These are phyloP conservation scores for Dilophus febrilis DNA, from an alignment of 2,888 invertebrate species.

Conservation along the genomic window DNA sequence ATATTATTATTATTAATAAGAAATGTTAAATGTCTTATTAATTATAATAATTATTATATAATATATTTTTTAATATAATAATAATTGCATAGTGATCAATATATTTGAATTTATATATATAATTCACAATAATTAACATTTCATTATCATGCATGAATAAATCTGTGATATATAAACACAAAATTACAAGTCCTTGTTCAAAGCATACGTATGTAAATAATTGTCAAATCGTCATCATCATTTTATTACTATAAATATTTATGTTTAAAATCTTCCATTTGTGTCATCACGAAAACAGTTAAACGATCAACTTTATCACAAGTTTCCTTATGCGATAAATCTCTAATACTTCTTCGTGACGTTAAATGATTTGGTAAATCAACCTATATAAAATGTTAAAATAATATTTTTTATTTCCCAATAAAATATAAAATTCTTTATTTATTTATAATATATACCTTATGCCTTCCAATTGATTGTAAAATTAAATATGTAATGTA, in stretches of 20 bases:
- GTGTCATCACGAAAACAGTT: slow-evolving; percentile 23
- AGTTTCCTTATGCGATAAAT: slow-evolving; percentile 15
- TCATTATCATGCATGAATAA: too few relatives aligned
- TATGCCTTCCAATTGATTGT: slow-evolving; percentile 49
- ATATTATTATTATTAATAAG: too few relatives aligned
- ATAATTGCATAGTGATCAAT: too few relatives aligned
- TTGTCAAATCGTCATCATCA: too few relatives aligned
- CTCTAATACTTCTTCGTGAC: slow-evolving; percentile 16
- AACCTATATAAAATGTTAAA: slow-evolving; percentile 16
- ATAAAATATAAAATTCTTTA: slow-evolving; percentile 2
- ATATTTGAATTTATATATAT: too few relatives aligned
- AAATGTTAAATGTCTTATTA: too few relatives aligned
- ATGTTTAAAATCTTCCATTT: slow-evolving; percentile 25
- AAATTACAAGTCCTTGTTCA: too few relatives aligned
- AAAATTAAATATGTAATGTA: slow-evolving; percentile 47
- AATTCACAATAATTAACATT: too few relatives aligned
- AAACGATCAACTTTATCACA: slow-evolving; percentile 23
- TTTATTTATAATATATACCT: slow-evolving; percentile 28
- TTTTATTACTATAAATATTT: slow-evolving; percentile 16
- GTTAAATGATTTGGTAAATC: slow-evolving; percentile 29
- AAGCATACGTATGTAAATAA: too few relatives aligned
- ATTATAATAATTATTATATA: too few relatives aligned
- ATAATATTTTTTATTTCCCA: background rate
- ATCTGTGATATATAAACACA: too few relatives aligned
- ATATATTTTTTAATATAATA: too few relatives aligned